phyloP scores from a whole-genome alignment of 2,113 vertebrate species.

The Oenanthe oenanthe region DNA sequence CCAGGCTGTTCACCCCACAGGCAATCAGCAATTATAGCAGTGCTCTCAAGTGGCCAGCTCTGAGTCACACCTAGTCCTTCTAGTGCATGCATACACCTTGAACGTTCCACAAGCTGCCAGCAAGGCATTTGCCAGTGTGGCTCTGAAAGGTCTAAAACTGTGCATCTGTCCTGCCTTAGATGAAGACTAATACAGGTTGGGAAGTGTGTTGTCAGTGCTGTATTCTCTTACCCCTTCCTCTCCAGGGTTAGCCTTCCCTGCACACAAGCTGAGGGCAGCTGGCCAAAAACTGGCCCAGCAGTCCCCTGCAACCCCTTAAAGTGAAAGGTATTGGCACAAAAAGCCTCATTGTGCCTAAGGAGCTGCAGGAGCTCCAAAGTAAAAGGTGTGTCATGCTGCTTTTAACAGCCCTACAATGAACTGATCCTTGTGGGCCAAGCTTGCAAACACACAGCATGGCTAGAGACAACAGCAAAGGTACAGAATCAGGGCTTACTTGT shows the following conservation, averaged over 20 bases:
- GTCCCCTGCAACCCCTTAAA: neutral
- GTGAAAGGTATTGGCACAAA: neutral
- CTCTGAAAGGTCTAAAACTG: neutral
- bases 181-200: neutral
- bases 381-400: neutral
- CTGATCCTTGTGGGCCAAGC: neutral
- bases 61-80: neutral
- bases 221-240: neutral
- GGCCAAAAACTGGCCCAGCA: neutral
- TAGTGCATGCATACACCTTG: neutral
- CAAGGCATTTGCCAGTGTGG: neutral
- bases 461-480: neutral
- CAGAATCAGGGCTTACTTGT: neutral
- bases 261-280: neutral
- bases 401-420: neutral
- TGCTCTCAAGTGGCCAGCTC: neutral
- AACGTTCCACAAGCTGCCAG: neutral
- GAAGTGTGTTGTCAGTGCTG: neutral
- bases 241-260: neutral
- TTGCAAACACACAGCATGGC: neutral
- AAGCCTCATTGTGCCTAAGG: neutral
- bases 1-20: neutral
- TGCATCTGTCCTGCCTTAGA: neutral
- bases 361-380: neutral
- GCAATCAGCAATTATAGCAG: neutral